These are phyloP conservation scores for Eretmodus cyanostictus DNA, from an alignment of 2,113 vertebrate species.

Conservation along the genomic window DNA sequence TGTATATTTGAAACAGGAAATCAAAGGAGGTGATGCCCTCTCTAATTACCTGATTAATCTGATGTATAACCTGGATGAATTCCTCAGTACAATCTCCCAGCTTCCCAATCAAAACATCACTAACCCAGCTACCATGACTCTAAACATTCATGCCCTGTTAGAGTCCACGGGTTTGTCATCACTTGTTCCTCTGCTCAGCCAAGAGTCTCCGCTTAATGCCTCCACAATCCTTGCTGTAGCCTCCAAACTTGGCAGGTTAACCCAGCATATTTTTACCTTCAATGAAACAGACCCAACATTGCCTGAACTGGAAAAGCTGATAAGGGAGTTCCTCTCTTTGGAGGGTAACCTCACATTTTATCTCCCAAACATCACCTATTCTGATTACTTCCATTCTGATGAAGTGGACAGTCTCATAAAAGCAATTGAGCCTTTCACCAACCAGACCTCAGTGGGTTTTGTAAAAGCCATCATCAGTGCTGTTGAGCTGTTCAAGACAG, in stretches of 20 bases:
- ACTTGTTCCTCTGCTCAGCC: slow-evolving; percentile 37
- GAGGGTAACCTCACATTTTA: slow-evolving; percentile 46
- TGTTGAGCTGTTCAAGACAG: slow-evolving; percentile 37
- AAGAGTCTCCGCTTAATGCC: neutral
- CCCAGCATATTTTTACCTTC: slow-evolving; percentile 50
- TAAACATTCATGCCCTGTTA: slow-evolving; percentile 33
- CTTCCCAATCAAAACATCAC: slow-evolving; percentile 28
- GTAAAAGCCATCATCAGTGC: slow-evolving; percentile 49
- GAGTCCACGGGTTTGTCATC: slow-evolving; percentile 45
- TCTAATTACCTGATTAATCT: slow-evolving; percentile 34
- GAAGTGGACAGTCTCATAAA: slow-evolving; percentile 25
- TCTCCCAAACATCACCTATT: slow-evolving; percentile 47
- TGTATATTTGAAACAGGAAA: slow-evolving; percentile 8
- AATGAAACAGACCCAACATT: slow-evolving; percentile 39
- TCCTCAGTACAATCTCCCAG: neutral
- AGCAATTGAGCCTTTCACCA: slow-evolving; percentile 38
- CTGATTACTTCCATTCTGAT: slow-evolving; percentile 26
- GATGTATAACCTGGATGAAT: slow-evolving; percentile 17
- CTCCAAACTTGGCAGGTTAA: slow-evolving; percentile 25
- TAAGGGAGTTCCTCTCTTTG: slow-evolving; percentile 44
- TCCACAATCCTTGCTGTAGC: slow-evolving; percentile 29
- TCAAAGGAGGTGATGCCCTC: slow-evolving; percentile 17
- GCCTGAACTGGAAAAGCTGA: slow-evolving; percentile 41
- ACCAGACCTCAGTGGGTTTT: slow-evolving; percentile 46
- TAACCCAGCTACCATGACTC: slow-evolving; percentile 8